Percentiles rank a stretch among this genome's conserved stretches.
Conservation (phyloP, 2,113 vertebrate species). For the Thomomys bottae region DNA sequence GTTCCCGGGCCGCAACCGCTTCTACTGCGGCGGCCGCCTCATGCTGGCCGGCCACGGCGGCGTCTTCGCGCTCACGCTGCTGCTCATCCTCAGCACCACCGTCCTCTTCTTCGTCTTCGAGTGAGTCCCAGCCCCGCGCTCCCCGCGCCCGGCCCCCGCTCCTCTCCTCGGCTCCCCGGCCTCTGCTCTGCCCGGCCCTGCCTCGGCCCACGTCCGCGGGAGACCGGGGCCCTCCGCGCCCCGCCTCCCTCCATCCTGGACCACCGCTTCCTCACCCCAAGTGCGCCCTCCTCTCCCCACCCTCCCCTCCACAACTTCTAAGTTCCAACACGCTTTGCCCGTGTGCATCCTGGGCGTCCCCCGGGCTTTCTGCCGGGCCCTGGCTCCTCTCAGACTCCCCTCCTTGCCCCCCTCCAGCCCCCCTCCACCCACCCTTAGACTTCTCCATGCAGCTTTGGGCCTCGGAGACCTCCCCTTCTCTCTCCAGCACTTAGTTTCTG, state of each 20-base stretch:
- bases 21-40: slow-evolving; percentile 93
- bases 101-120: slow-evolving; percentile 97
- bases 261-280: background rate
- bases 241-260: background rate
- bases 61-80: slow-evolving; percentile 93
- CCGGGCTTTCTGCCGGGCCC: too few species aligned
- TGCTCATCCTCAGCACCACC: slow-evolving; percentile 93
- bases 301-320: background rate
- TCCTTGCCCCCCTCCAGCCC: too few species aligned
- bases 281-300: background rate
- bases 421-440: too few species aligned
- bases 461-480: background rate
- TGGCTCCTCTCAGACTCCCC: background rate
- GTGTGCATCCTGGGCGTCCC: background rate
- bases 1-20: slow-evolving; percentile 94
- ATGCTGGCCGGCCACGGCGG: slow-evolving; percentile 93
- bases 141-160: background rate
- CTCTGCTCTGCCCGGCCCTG: background rate
- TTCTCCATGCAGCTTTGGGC: background rate
- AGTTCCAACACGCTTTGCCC: slow-evolving; percentile 34
- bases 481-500: slow-evolving; percentile 19
- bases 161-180: too few species aligned
- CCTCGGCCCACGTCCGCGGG: background rate
- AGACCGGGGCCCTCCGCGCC: background rate
- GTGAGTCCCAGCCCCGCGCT: slow-evolving; percentile 85